phyloP scores from a whole-genome alignment of 1,140 invertebrate species.

The Dendroctonus ponderosae region DNA sequence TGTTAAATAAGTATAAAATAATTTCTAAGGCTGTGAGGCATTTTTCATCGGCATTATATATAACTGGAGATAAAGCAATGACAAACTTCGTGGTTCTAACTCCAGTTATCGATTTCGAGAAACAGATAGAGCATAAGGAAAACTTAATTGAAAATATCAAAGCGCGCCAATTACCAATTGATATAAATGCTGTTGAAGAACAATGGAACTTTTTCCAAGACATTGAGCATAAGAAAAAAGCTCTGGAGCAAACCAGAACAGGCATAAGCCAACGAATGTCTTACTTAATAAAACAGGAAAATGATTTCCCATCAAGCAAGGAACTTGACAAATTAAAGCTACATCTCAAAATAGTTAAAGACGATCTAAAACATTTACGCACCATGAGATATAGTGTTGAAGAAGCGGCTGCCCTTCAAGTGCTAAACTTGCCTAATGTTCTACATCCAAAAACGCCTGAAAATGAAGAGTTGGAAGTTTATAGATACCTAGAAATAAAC shows the following conservation, averaged over 20 bases:
- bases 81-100: conserved; percentile 59
- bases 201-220: conserved; percentile 57
- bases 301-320: conserved; percentile 43
- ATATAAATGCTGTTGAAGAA: conserved; percentile 53
- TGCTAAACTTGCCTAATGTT: conserved; percentile 64
- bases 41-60: conserved; percentile 60
- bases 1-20: conserved; percentile 7
- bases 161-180: conserved; percentile 51
- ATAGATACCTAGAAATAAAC: conserved; percentile 49
- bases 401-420: conserved; percentile 57
- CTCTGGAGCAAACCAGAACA: conserved; percentile 51
- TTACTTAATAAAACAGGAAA: conserved; percentile 46
- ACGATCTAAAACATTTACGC: conserved; percentile 61
- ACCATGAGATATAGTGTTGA: conserved; percentile 60
- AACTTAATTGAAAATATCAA: conserved; percentile 54
- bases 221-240: conserved; percentile 49
- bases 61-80: conserved; percentile 61
- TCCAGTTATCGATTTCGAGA: conserved; percentile 62
- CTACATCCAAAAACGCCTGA: conserved; percentile 63
- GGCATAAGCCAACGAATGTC: conserved; percentile 47
- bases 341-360: conserved; percentile 57
- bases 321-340: conserved; percentile 55
- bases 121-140: conserved; percentile 53
- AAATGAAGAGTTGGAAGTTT: conserved; percentile 50
- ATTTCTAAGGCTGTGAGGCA: conserved; percentile 13